Evolutionary conservation across 2,113 vertebrate genomes (phyloP), one percentile per base, ranked within the genome.

Genomic region (Alosa alosa): DNA sequence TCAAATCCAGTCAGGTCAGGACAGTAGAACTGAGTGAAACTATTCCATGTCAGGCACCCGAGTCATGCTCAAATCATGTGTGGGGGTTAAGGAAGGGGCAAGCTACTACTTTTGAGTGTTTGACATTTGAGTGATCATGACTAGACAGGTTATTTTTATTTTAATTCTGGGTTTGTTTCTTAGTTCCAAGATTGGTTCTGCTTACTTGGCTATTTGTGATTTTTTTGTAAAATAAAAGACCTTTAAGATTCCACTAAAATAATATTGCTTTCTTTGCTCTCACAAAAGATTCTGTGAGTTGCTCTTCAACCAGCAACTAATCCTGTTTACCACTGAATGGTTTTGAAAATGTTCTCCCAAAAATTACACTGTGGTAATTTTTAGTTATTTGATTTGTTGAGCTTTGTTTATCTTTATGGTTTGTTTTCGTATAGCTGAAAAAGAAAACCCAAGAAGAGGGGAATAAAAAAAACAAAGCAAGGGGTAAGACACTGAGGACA

Each of bases 341-440:
- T 72, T 72, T 72, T 72, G n/a, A 31, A 36, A 36, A 72, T 25
- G 57, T 25, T 64, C 20, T 36, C 25, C 72, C 72, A 36, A 36
- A 78, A 78, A 39, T 39, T 41, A 41, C 72, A 36, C 72, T 39
- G 72, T 39, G 72, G 72, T 78, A 41, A 18, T 78, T 78, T 78
- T 39, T 15, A 36, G 31, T 41, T 39, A 78, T 39, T 78, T 13
- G 31, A 78, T 78, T 75, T 78, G 11, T 87, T 83, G 0, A 25
- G 81, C 86, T 88, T 41, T 84, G 84, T 89, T 86, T 57, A 86
- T 86, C 64, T 75, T 84, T 87, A 81, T 83, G 83, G 88, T 36
- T 78, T 78, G 72, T 83, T 83, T 82, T 55, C 75, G 45, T 84
- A 36, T 15, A 11, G 36, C 7, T 15, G 47, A 41, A 88, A 88